These are phyloP conservation scores for Gastrophryne carolinensis DNA, from an alignment of 2,797 vertebrate genomes.

Conservation along the genomic window DNA sequence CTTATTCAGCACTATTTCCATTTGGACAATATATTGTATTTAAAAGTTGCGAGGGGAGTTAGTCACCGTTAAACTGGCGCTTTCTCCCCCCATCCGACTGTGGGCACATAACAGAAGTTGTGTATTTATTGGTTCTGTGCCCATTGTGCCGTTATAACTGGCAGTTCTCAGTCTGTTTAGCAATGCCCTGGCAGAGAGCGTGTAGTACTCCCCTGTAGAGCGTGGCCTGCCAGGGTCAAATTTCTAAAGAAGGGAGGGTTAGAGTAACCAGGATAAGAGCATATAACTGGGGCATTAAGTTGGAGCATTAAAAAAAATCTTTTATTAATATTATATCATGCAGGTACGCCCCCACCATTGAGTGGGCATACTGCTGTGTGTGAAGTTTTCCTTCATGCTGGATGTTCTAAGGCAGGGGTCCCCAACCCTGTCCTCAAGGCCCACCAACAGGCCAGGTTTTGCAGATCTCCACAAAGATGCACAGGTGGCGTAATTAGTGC, in stretches of 20 bases:
- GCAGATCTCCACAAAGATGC: no score
- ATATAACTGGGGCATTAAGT: not conserved
- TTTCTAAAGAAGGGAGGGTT: slow-evolving; percentile 4
- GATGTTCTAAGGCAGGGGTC: no score
- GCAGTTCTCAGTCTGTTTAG: slow-evolving; percentile 11
- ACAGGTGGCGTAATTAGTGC: no score
- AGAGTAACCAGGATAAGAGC: not conserved
- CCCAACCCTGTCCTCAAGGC: no score
- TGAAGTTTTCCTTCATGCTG: no score
- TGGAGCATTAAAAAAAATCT: no score
- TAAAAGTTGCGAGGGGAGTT: slow-evolving; percentile 8
- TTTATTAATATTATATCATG: no score
- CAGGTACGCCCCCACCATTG: no score
- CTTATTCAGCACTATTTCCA: slow-evolving; percentile 26
- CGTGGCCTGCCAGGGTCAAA: not conserved
- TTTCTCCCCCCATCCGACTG: not conserved
- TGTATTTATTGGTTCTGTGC: not conserved
- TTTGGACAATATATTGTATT: slow-evolving; percentile 22
- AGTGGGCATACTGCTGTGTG: no score
- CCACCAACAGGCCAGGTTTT: no score
- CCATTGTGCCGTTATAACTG: slow-evolving; percentile 16
- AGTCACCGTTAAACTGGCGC: slow-evolving; percentile 4
- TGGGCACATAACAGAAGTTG: not conserved
- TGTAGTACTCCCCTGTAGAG: not conserved
- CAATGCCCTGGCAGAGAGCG: not conserved